Conservation (phyloP, 2,797 vertebrate species). For the Champsocephalus esox region DNA sequence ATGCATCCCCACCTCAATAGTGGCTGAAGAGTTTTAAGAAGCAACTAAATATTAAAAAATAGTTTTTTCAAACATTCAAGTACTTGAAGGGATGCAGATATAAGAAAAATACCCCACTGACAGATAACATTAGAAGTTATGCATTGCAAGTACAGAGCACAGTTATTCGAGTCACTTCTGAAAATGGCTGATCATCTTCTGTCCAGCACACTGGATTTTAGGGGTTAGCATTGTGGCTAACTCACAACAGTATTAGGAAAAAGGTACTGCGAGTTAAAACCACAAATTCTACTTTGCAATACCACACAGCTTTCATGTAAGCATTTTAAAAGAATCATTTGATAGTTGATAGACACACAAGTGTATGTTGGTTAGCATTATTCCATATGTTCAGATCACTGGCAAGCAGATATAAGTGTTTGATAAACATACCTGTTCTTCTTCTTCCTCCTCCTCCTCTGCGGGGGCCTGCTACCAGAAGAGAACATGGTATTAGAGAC, state of each 20-base stretch:
- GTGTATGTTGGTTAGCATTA: conserved; percentile 14
- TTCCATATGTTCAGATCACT: conserved; percentile 4
- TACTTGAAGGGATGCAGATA: not conserved
- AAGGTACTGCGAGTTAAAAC: not conserved
- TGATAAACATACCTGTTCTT: conserved; percentile 76
- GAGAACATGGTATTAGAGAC: conserved; percentile 51
- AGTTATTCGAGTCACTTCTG: conserved; percentile 45
- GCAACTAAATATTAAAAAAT: not conserved
- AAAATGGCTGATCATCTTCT: conserved; percentile 57
- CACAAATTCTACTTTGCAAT: not conserved
- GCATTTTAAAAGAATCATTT: conserved; percentile 1
- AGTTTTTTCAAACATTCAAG: conserved; percentile 1
- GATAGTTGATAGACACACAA: not conserved
- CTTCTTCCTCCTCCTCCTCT: conserved; percentile 77
- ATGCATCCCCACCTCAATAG: conserved; percentile 5
- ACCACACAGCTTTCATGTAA: not conserved
- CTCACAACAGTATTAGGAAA: not conserved
- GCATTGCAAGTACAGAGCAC: not conserved
- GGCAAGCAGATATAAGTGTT: conserved; percentile 4
- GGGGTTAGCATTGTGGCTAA: conserved; percentile 5
- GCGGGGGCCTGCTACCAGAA: conserved; percentile 63
- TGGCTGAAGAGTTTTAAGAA: not conserved
- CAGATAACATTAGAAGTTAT: too few species aligned
- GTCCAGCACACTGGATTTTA: conserved; percentile 47
- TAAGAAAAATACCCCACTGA: too few species aligned